Evolutionary conservation across 1,140 invertebrate species (phyloP), one percentile per base, ranked within the genome.

Genomic region (Nautilus pompilius): DNA sequence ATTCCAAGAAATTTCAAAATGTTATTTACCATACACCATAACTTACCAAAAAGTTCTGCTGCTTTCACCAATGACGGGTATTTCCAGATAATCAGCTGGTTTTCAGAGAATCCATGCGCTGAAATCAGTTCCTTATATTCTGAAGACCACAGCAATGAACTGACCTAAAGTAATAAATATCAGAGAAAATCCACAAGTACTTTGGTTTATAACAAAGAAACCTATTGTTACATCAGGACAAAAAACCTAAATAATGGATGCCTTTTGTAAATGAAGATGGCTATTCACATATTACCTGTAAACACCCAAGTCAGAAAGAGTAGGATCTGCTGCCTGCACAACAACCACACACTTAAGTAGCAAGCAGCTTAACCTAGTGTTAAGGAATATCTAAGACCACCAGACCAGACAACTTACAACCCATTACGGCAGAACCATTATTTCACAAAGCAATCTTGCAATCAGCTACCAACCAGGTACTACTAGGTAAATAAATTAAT

Each of bases 81-180:
- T 81, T 96, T 97, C 96, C 96, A 99, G 36, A 98, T 90, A 22
- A 90, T 91, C 10, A 98, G 82, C 80, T 98, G 94, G 86, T 98
- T 94, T 77, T 96, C 91, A 3, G 92, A 90, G 82, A 92, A 98
- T 10, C 96, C 96, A 83, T 99, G 96, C 0, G 92, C 93, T 0
- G 95, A 96, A 13, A 98, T 89, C 55, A 99, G 84, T 84, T 99
- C 96, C 75, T 93, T 93, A 84, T 97, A 96, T 59, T 91, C 89
- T 5, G 90, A 89, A 20, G 92, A 95, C 93, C 96, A 99, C 1
- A 97, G 81, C 36, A 99, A 84, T 0, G 92, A 88, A 75, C 93
- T 97, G 3, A 98, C 94, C 88, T 91, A 72, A 66, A 66, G 36
- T 58, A 67, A 65, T 24, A 63, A 58, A 10, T 10, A 55, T 33